phyloP scores from a whole-genome alignment of 1,140 invertebrate genomes.

The Delia radicum region DNA sequence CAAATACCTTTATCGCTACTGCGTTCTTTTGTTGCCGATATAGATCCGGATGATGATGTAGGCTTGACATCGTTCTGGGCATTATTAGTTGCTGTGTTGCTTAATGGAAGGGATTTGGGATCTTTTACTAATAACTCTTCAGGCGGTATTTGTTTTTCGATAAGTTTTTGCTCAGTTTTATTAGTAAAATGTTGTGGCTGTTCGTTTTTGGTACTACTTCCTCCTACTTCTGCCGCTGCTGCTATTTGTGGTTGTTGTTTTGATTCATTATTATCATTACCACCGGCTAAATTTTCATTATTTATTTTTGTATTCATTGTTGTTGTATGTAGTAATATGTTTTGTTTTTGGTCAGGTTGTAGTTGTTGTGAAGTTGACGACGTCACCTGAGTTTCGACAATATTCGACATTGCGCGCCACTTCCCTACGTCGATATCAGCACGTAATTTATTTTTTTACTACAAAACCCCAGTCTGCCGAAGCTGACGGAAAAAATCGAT shows the following conservation, averaged over 20 bases:
- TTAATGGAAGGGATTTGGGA: too few relatives aligned
- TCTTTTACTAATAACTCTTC: background rate
- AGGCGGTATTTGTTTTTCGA: background rate
- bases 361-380: constrained; percentile 10
- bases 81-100: background rate
- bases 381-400: constrained; percentile 18
- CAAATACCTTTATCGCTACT: constrained; percentile 22
- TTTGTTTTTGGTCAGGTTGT: background rate
- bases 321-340: background rate
- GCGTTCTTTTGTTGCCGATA: background rate
- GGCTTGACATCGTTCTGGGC: background rate
- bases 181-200: background rate
- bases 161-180: background rate
- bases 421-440: constrained; percentile 8
- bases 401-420: constrained; percentile 23
- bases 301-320: constrained; percentile 8
- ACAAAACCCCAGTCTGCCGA: background rate
- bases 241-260: background rate
- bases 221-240: background rate
- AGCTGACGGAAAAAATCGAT: constrained; percentile 7
- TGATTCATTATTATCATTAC: background rate
- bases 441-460: background rate
- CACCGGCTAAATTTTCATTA: constrained; percentile 9
- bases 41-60: background rate
- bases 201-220: too few relatives aligned